A percentile compares a stretch with the other conserved stretches of the same genome.
Conservation (phyloP, 2,797 vertebrate genomes). For the Esox lucius region DNA sequence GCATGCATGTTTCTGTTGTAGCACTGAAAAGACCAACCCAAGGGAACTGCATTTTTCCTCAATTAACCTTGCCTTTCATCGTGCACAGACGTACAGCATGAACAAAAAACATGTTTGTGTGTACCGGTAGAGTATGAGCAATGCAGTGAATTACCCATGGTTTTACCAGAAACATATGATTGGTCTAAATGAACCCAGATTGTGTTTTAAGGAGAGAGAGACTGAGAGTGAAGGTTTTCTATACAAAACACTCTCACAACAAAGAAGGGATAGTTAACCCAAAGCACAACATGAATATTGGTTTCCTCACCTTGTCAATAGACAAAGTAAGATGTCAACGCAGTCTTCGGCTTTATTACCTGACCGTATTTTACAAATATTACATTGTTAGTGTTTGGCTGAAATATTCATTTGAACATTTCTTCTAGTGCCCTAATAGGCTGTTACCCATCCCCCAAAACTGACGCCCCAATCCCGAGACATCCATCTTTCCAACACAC, state of each 20-base stretch:
- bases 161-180: not conserved
- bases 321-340: not conserved
- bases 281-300: not conserved
- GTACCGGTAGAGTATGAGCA: not conserved
- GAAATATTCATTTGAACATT: not conserved
- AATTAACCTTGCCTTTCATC: not conserved
- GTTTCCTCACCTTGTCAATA: not conserved
- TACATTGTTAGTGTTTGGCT: not conserved
- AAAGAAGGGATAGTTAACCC: not conserved
- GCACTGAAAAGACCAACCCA: too few species aligned
- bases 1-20: too few species aligned
- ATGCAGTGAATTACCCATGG: not conserved
- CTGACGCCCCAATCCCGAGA: not conserved
- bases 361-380: not conserved
- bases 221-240: not conserved
- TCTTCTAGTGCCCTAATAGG: not conserved
- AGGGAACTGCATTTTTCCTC: too few species aligned
- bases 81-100: not conserved
- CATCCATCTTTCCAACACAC: not conserved
- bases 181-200: not conserved
- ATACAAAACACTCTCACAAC: not conserved
- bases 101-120: slow-evolving; percentile 2
- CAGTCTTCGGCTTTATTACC: not conserved
- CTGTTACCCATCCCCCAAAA: not conserved
- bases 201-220: not conserved